Evolutionary conservation across 2,113 vertebrate species (phyloP).

Genomic region (Crocuta crocuta): DNA sequence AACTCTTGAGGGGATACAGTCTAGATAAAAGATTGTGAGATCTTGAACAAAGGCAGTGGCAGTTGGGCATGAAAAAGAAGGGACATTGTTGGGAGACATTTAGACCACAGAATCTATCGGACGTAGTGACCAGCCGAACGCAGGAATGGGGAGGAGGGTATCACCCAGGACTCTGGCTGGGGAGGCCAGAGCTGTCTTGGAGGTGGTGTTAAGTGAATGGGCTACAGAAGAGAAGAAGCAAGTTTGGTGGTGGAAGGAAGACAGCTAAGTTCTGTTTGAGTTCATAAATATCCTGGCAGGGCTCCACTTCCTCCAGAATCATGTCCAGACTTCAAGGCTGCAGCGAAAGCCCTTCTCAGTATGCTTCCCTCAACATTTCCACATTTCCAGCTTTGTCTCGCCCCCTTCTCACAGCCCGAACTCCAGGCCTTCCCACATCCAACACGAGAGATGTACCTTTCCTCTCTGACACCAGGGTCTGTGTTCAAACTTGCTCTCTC

Average conservation of each 20-base stretch:
- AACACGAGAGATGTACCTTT: background rate
- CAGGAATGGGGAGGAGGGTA: background rate
- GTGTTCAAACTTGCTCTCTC: background rate
- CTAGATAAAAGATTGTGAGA: background rate
- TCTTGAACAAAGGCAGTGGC: background rate
- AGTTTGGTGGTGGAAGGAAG: background rate
- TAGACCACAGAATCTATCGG: background rate
- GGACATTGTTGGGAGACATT: background rate
- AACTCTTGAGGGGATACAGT: background rate
- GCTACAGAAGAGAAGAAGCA: background rate
- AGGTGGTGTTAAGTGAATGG: background rate
- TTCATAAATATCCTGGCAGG: background rate
- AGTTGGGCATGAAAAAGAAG: background rate
- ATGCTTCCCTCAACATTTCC: background rate
- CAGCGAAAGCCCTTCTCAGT: background rate
- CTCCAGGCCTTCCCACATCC: background rate
- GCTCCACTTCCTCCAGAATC: slow-evolving; percentile 3
- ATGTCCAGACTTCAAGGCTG: background rate
- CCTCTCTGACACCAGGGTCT: background rate
- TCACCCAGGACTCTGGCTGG: background rate
- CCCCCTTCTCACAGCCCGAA: background rate
- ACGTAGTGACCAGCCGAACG: background rate
- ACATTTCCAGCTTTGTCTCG: background rate
- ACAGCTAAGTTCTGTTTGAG: background rate
- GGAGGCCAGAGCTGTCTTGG: background rate